Percentiles rank a stretch among this genome's conserved stretches.
Evolutionary conservation across 2,888 invertebrate genomes (phyloP).

Genomic region (Drosophila kanekoi): DNA sequence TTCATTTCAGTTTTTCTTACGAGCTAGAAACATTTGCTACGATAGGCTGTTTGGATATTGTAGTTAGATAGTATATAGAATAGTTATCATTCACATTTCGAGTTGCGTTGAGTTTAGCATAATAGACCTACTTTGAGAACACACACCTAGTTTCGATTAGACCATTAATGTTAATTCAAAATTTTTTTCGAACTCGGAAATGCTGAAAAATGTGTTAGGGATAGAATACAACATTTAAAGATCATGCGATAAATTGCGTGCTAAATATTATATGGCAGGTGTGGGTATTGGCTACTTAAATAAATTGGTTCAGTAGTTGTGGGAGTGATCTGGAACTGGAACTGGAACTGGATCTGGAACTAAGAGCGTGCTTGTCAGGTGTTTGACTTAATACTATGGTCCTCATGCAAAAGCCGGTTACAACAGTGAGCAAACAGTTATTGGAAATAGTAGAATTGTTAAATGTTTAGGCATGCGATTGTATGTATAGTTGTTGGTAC

Average conservation of each 20-base stretch:
- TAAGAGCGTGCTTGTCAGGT: slow-evolving; percentile 21
- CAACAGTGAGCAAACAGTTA: slow-evolving; percentile 12
- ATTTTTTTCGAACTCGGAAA: slow-evolving; percentile 19
- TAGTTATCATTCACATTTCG: slow-evolving; percentile 55
- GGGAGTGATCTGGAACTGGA: slow-evolving; percentile 1
- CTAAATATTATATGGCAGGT: slow-evolving; percentile 4
- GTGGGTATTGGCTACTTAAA: background rate
- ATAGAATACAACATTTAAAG: slow-evolving; percentile 36
- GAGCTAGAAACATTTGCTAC: slow-evolving; percentile 65
- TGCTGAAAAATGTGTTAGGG: slow-evolving; percentile 27
- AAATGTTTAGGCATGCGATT: slow-evolving; percentile 38
- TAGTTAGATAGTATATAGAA: slow-evolving; percentile 41
- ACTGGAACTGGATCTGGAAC: slow-evolving; percentile 14
- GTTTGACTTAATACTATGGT: slow-evolving; percentile 5
- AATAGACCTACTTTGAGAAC: slow-evolving; percentile 67
- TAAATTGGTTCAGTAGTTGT: background rate
- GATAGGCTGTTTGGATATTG: slow-evolving; percentile 46
- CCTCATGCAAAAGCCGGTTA: slow-evolving; percentile 41
- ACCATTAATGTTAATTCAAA: slow-evolving; percentile 12
- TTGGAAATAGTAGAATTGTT: background rate
- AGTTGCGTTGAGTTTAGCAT: slow-evolving; percentile 33
- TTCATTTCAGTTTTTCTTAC: slow-evolving; percentile 55
- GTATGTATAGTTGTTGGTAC: slow-evolving; percentile 38
- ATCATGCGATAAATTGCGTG: slow-evolving; percentile 50
- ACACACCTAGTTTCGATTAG: slow-evolving; percentile 60